Conservation (phyloP, 2,113 vertebrate species). For the Syngnathoides biaculeatus region DNA sequence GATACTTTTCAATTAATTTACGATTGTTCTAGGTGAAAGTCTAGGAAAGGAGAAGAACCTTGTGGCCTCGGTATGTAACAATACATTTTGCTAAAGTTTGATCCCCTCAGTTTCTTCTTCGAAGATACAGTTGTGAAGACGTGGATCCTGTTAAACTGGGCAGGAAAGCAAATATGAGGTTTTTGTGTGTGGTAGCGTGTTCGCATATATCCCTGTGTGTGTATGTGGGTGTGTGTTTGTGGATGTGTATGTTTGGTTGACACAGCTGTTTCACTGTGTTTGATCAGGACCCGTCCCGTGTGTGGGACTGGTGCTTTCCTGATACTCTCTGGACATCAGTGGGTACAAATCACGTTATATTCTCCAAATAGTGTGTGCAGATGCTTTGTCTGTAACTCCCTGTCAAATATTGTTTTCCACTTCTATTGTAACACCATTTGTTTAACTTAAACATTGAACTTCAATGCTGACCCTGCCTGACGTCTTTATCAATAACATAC, state of each 20-base stretch:
- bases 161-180: slow-evolving; percentile 7
- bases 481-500: not conserved
- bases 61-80: too few relatives aligned
- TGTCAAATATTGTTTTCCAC: not conserved
- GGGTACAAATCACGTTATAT: slow-evolving; percentile 25
- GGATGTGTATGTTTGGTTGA: slow-evolving; percentile 38
- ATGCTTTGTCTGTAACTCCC: not conserved
- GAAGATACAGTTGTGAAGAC: slow-evolving; percentile 2
- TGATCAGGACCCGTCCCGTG: slow-evolving; percentile 47
- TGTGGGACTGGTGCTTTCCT: slow-evolving; percentile 20
- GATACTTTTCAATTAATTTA: too few relatives aligned
- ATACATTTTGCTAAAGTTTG: not conserved
- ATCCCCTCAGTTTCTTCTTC: not conserved
- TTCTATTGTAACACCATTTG: not conserved
- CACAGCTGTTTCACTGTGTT: slow-evolving; percentile 62
- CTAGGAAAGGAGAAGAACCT: too few relatives aligned
- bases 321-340: slow-evolving; percentile 22
- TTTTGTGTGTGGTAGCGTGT: too few relatives aligned
- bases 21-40: too few relatives aligned
- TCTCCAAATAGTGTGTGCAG: not conserved
- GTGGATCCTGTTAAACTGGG: slow-evolving; percentile 44
- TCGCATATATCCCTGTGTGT: too few relatives aligned
- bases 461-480: not conserved
- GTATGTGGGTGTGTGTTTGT: slow-evolving; percentile 9
- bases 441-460: too few relatives aligned